A percentile compares a stretch with the other conserved stretches of the same genome.
Conservation (phyloP, 2,888 invertebrate species). For the Lissocephala sabroskyi region DNA sequence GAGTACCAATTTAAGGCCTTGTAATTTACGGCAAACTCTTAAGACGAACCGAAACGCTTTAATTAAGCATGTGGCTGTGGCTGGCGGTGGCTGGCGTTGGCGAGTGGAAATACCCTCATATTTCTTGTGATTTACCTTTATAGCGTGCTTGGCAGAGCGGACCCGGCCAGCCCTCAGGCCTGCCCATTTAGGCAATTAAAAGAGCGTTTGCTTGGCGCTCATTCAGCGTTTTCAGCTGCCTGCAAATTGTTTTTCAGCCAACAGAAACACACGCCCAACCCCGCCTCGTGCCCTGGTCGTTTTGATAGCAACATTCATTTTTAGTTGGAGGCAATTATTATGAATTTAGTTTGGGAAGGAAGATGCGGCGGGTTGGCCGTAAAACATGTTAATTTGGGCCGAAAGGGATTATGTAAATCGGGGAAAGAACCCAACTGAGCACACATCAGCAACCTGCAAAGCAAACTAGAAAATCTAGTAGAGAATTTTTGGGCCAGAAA, state of each 20-base stretch:
- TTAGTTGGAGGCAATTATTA: slow-evolving; percentile 26
- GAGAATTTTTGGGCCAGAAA: slow-evolving; percentile 9
- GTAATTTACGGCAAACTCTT: slow-evolving; percentile 62
- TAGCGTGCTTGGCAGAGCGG: no score
- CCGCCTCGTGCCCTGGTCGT: slow-evolving; percentile 17
- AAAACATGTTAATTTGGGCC: slow-evolving; percentile 26
- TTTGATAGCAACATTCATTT: slow-evolving; percentile 20
- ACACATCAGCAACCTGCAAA: not conserved
- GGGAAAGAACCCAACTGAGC: slow-evolving; percentile 9
- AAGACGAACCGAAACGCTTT: slow-evolving; percentile 55
- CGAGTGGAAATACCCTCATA: slow-evolving; percentile 62
- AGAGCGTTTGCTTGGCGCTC: slow-evolving; percentile 42
- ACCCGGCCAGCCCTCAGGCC: no score
- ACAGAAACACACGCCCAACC: slow-evolving; percentile 19
- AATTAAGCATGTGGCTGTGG: slow-evolving; percentile 64
- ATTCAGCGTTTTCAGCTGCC: slow-evolving; percentile 28
- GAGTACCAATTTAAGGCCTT: slow-evolving; percentile 51
- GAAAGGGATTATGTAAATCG: slow-evolving; percentile 36
- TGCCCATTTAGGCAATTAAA: slow-evolving; percentile 38
- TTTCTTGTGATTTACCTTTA: slow-evolving; percentile 61
- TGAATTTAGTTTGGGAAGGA: slow-evolving; percentile 7
- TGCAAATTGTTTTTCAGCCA: slow-evolving; percentile 38
- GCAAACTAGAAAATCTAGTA: not conserved
- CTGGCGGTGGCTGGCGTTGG: no score
- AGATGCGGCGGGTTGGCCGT: not conserved